A percentile compares a stretch with the other conserved stretches of the same genome.
phyloP scores from a whole-genome alignment of 2,888 invertebrate species.

The Fragum whitleyi region DNA sequence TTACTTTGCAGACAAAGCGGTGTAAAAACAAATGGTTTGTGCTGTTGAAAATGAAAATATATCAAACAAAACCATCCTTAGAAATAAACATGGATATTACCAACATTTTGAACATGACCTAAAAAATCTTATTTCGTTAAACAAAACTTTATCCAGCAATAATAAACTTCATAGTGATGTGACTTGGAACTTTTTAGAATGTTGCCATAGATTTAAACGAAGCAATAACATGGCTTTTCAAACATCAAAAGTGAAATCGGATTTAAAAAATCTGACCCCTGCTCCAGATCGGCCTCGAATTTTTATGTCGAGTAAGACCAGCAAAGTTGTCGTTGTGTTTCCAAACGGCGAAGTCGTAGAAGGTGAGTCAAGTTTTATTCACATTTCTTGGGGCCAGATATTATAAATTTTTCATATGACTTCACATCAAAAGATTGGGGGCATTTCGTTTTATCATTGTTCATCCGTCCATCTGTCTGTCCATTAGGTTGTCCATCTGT shows the following conservation, averaged over 20 bases:
- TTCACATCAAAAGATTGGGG: too few relatives aligned
- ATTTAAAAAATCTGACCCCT: conserved; percentile 68
- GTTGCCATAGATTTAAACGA: not conserved
- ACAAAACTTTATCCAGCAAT: not conserved
- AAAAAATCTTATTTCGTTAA: not conserved
- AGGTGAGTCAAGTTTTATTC: conserved; percentile 71
- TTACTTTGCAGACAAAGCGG: not conserved
- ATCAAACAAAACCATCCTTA: not conserved
- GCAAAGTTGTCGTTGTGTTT: conserved; percentile 81
- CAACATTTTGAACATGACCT: conserved; percentile 17
- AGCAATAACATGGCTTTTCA: conserved; percentile 63
- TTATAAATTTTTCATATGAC: too few relatives aligned
- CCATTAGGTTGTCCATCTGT: too few relatives aligned
- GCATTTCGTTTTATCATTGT: too few relatives aligned
- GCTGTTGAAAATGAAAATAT: conserved; percentile 24
- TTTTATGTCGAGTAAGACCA: conserved; percentile 81
- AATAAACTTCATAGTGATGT: not conserved
- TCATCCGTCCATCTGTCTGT: too few relatives aligned
- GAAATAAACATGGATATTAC: not conserved
- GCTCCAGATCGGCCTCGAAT: conserved; percentile 79
- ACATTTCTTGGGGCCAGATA: not conserved
- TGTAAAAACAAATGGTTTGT: conserved; percentile 47
- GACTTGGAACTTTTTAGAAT: not conserved
- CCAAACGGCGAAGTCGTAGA: conserved; percentile 81
- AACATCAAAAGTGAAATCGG: conserved; percentile 56